Conservation (phyloP, 2,888 invertebrate species). For the Apotomis capreana region DNA sequence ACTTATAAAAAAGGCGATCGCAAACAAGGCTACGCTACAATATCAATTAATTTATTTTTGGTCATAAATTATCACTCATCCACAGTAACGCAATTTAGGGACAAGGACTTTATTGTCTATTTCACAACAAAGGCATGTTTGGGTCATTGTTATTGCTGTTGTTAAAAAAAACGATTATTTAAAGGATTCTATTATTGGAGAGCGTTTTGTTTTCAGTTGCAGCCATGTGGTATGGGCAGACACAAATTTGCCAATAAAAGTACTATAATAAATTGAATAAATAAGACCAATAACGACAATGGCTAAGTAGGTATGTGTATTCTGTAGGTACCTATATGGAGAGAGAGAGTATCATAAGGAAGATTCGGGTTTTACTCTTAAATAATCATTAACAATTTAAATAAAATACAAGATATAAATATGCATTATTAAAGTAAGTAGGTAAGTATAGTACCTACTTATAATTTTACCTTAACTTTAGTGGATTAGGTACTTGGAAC, state of each 20-base stretch:
- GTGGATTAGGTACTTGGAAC: too few species aligned
- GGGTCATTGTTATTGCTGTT: constrained; percentile 14
- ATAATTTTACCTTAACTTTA: too few species aligned
- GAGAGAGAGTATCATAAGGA: too few species aligned
- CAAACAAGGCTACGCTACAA: constrained; percentile 6
- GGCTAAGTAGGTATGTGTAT: not conserved
- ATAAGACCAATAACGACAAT: not conserved
- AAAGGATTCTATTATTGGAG: constrained; percentile 8
- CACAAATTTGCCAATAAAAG: too few species aligned
- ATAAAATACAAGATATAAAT: too few species aligned
- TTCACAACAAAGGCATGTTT: constrained; percentile 28
- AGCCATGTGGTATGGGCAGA: too few species aligned
- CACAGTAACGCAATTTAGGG: constrained; percentile 28
- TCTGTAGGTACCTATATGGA: too few species aligned
- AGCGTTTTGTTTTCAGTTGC: not conserved
- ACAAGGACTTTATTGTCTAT: constrained; percentile 31
- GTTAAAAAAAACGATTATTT: constrained; percentile 16
- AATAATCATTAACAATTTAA: too few species aligned
- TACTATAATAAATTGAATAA: not conserved
- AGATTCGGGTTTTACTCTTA: too few species aligned
- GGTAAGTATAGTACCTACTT: too few species aligned
- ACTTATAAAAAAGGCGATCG: constrained; percentile 3
- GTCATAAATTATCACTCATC: constrained; percentile 32
- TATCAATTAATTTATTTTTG: constrained; percentile 31
- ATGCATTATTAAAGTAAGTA: too few species aligned